These are phyloP conservation scores for Lemur catta DNA, from an alignment of 2,797 vertebrate species.

Conservation along the genomic window DNA sequence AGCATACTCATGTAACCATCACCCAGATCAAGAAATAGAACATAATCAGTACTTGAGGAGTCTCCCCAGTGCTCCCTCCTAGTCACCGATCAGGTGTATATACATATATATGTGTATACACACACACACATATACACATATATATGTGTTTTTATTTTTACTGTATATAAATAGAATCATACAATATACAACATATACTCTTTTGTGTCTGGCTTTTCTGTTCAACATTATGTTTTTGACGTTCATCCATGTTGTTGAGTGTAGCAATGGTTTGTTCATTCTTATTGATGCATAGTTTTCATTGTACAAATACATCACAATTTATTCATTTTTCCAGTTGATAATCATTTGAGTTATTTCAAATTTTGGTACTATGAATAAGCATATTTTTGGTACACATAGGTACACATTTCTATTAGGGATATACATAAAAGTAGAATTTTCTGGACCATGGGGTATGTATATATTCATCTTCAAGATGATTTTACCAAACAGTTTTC, in stretches of 20 bases:
- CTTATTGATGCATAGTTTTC: background rate
- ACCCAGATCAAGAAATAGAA: background rate
- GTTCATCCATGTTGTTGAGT: background rate
- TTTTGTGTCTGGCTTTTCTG: background rate
- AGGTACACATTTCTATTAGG: background rate
- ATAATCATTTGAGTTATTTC: background rate
- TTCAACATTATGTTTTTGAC: background rate
- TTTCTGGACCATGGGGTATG: background rate
- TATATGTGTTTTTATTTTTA: background rate
- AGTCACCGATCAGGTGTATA: background rate
- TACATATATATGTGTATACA: background rate
- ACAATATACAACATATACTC: background rate
- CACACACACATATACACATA: background rate
- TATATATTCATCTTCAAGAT: background rate
- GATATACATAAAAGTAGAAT: background rate
- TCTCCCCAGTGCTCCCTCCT: background rate
- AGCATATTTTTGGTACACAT: background rate
- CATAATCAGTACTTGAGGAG: background rate
- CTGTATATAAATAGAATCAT: background rate
- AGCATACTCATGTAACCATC: background rate
- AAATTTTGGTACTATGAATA: background rate
- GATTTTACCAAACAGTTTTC: background rate
- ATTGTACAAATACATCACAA: background rate
- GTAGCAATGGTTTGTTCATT: background rate
- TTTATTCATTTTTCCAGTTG: background rate